Base-by-base conservation (phyloP, 2,797 vertebrate genomes). In the Chiroxiphia lanceolata region DNA sequence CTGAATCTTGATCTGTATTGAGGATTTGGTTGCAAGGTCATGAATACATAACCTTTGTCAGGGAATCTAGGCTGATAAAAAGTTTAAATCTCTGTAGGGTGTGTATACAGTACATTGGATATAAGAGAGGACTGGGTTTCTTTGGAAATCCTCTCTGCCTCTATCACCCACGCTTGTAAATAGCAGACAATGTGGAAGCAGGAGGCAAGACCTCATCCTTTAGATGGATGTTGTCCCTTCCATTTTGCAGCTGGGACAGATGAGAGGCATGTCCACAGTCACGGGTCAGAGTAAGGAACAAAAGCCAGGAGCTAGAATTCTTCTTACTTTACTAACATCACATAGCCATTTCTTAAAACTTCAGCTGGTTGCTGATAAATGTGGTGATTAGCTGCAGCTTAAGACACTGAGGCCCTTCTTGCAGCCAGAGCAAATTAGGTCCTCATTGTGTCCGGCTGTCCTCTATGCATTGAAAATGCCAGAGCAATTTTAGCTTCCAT, bases 41-140 rank as follows among this genome's bases (percentile, higher is more conserved):
- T 2, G 11, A 57, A 36, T 16, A 17, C 0, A 0, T 19, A 65
- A 84, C 2, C 5, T 89, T 42, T 85, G 26, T 34, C 31, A 59
- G 57, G 25, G 71, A 76, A 57, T 75, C 26, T 26, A 45, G 63
- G 36, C 34, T 72, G 56, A 33, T n/a, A 9, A 72, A 77, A 42
- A 2, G 6, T 59, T 82, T 79, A 23, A 12, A 14, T 13, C 15
- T 87, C 65, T 40, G 6, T 13, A 26, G 51, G 9, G n/a, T 12
- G 25, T 82, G 15, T 50, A 9, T 63, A 4, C 0, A 13, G 16
- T 31, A 11, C 44, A 10, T 20, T 87, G 34, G 12, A 48, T 60
- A 0, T 33, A 77, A 69, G 45, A 51, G 4, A 54, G 36, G 22
- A 12, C 2, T 77, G 6, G 38, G 26, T 64, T 87, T 85, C 25